Conservation (phyloP, 2,888 invertebrate species). For the Torymus auratus region DNA sequence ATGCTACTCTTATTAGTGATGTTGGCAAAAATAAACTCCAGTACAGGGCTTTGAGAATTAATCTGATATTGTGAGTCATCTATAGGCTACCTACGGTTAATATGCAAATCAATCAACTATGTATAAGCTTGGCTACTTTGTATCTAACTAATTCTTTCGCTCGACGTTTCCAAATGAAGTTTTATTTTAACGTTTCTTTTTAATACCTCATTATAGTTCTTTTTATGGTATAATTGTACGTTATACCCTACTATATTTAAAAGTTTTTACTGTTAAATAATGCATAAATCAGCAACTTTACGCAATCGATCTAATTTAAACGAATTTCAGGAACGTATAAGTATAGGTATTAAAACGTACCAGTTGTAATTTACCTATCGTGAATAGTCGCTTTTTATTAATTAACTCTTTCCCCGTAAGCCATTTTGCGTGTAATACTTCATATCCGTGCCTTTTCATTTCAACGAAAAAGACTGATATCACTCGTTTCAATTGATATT, state of each 20-base stretch:
- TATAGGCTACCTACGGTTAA: constrained; percentile 24
- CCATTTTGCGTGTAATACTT: background rate
- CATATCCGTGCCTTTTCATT: background rate
- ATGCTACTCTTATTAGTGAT: background rate
- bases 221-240: too few relatives aligned
- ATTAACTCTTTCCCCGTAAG: too few relatives aligned
- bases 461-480: background rate
- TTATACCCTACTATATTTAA: too few relatives aligned
- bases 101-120: constrained; percentile 32
- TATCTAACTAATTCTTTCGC: constrained; percentile 15
- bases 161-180: constrained; percentile 13
- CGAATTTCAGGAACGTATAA: too few relatives aligned
- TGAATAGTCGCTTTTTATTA: too few relatives aligned
- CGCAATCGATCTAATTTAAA: too few relatives aligned
- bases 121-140: constrained; percentile 30
- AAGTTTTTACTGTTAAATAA: too few relatives aligned
- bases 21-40: constrained; percentile 1
- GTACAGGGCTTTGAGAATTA: constrained; percentile 27
- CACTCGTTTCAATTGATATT: too few relatives aligned
- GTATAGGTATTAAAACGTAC: too few relatives aligned
- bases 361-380: too few relatives aligned
- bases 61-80: constrained; percentile 2
- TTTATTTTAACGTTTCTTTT: background rate
- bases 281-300: too few relatives aligned
- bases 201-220: background rate